Conservation (phyloP, 2,113 vertebrate genomes). For the Psittacula cyanocephala region DNA sequence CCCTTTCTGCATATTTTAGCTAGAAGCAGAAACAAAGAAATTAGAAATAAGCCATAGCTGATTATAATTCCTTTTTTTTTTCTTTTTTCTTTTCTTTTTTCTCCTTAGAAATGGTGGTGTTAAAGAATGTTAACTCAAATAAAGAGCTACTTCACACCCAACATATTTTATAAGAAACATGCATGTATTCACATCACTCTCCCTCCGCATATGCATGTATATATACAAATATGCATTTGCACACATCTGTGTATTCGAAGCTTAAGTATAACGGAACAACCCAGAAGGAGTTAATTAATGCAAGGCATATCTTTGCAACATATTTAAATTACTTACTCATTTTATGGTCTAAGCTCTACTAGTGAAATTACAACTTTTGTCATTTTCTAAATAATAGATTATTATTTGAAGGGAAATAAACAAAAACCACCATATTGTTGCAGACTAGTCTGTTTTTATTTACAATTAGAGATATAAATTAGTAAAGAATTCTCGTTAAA, state of each 20-base stretch:
- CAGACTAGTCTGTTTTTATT: constrained; percentile 91
- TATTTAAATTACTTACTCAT: constrained; percentile 24
- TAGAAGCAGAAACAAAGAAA: constrained; percentile 19
- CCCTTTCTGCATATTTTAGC: not conserved
- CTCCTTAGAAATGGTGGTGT: not conserved
- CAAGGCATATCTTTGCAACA: constrained; percentile 38
- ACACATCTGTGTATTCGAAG: constrained; percentile 26
- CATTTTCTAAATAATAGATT: constrained; percentile 5
- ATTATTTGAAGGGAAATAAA: constrained; percentile 48
- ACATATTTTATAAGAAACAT: constrained; percentile 19
- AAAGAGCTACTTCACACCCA: constrained; percentile 3
- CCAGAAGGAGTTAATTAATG: constrained; percentile 53
- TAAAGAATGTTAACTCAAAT: not conserved
- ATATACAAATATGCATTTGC: not conserved
- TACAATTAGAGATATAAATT: constrained; percentile 99
- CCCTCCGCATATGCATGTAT: not conserved
- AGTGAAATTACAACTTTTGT: constrained; percentile 14
- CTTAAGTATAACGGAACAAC: constrained; percentile 9
- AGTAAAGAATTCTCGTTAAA: constrained; percentile 94
- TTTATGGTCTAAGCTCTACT: not conserved
- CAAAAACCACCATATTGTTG: constrained; percentile 67
- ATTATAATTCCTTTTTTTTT: not conserved
- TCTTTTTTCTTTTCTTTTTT: not conserved
- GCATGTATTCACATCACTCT: not conserved
- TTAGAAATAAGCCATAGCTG: not conserved